Percentiles rank a stretch among this genome's conserved stretches.
These are phyloP conservation scores for Incurvaria masculella DNA, from an alignment of 2,888 invertebrate species.

Conservation along the genomic window DNA sequence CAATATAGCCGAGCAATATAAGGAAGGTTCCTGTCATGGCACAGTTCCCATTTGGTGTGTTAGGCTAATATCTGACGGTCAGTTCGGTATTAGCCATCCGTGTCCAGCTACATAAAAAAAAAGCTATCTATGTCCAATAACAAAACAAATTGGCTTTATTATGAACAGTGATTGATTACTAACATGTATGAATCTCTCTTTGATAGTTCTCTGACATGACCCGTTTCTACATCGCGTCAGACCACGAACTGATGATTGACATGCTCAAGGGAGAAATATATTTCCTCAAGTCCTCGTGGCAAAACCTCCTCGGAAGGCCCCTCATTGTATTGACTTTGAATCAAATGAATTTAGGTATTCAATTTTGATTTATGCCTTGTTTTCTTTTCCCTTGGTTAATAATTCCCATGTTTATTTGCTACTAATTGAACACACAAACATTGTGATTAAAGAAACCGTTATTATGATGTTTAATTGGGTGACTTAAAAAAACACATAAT, in stretches of 20 bases:
- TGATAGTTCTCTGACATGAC: slow-evolving; percentile 94
- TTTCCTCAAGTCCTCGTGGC: slow-evolving; percentile 98
- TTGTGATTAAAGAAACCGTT: slow-evolving; percentile 2
- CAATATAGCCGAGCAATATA: no score
- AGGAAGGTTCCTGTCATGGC: no score
- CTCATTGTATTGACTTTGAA: slow-evolving; percentile 88
- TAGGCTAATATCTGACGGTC: no score
- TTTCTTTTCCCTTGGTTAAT: slow-evolving; percentile 19
- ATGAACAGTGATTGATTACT: slow-evolving; percentile 17
- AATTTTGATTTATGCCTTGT: slow-evolving; percentile 22
- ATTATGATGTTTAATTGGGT: slow-evolving; percentile 18
- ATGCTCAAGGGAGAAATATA: slow-evolving; percentile 96
- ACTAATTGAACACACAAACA: slow-evolving; percentile 4
- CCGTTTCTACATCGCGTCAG: slow-evolving; percentile 97
- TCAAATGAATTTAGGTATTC: slow-evolving; percentile 84
- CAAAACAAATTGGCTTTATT: neutral
- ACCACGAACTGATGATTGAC: slow-evolving; percentile 97
- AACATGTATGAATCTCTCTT: slow-evolving; percentile 20
- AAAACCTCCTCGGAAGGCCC: slow-evolving; percentile 95
- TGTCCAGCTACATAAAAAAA: no score
- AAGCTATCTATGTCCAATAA: neutral
- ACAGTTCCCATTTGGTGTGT: neutral
- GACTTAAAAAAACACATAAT: no score
- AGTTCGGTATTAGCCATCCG: no score
- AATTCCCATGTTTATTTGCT: slow-evolving; percentile 8